phyloP scores from a whole-genome alignment of 1,140 invertebrate genomes.

The Stenopsyche tienmushanensis region DNA sequence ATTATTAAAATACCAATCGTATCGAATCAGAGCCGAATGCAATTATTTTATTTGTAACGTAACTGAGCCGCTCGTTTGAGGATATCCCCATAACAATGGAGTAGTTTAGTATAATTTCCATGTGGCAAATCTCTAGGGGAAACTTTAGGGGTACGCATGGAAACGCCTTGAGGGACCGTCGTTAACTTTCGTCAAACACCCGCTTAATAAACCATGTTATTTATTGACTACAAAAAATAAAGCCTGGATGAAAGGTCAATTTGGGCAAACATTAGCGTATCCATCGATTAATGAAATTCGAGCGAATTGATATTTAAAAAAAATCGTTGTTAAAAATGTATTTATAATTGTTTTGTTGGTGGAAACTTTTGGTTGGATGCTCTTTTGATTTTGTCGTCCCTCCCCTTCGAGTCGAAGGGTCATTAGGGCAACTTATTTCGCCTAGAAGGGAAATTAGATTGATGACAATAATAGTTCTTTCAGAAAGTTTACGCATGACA shows the following conservation, averaged over 20 bases:
- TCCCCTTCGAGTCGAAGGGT: neutral
- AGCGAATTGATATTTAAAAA: neutral
- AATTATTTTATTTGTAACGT: conserved; percentile 37
- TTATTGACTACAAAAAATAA: too few species aligned
- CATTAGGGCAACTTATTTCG: too few species aligned
- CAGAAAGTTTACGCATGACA: conserved; percentile 3
- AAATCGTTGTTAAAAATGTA: neutral
- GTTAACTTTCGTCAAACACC: neutral
- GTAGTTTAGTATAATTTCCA: conserved; percentile 10
- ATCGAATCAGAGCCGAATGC: conserved; percentile 32
- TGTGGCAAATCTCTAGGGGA: neutral
- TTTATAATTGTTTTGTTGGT: too few species aligned
- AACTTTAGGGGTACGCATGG: neutral
- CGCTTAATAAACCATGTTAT: too few species aligned
- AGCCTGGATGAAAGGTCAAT: too few species aligned
- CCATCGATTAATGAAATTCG: too few species aligned
- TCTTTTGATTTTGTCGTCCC: too few species aligned
- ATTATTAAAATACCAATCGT: conserved; percentile 37
- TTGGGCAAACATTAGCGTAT: too few species aligned
- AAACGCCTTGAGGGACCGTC: neutral
- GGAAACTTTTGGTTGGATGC: too few species aligned
- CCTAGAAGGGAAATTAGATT: too few species aligned
- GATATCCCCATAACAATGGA: conserved; percentile 13
- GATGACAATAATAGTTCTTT: conserved; percentile 1
- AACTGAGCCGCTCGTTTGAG: conserved; percentile 14